Evolutionary conservation across 1,140 invertebrate species (phyloP).

Genomic region (Platorchestia sp.): DNA sequence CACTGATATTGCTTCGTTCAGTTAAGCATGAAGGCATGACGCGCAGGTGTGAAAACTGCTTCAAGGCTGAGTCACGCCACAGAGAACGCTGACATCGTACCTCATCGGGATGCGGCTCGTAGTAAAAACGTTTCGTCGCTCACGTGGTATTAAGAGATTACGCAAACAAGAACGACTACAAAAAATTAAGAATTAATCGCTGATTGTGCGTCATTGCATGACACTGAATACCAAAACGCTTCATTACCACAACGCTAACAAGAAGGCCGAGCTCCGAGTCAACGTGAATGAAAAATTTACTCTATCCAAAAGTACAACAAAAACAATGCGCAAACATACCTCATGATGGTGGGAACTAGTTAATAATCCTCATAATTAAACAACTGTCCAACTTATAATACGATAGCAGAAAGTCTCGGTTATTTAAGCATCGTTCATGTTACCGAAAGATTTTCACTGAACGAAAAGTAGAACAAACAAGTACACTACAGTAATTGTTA

Average conservation of each 20-base stretch:
- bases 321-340: neutral
- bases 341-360: neutral
- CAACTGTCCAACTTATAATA: neutral
- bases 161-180: neutral
- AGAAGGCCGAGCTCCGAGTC: neutral
- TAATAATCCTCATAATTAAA: neutral
- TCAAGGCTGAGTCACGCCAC: neutral
- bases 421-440: neutral
- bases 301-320: neutral
- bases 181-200: neutral
- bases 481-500: no score
- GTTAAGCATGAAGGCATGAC: neutral
- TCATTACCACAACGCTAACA: neutral
- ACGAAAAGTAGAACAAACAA: neutral
- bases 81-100: neutral
- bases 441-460: neutral
- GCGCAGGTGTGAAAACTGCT: neutral
- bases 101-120: neutral
- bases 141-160: neutral
- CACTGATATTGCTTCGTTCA: neutral
- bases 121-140: neutral
- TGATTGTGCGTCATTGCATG: neutral
- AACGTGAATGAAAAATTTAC: neutral
- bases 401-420: neutral
- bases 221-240: neutral